Evolutionary conservation across 30 jellyfish, hydroid and myxozoan species (phyloP).

Genomic region (Aurelia aurita complex sp. Pacific): DNA sequence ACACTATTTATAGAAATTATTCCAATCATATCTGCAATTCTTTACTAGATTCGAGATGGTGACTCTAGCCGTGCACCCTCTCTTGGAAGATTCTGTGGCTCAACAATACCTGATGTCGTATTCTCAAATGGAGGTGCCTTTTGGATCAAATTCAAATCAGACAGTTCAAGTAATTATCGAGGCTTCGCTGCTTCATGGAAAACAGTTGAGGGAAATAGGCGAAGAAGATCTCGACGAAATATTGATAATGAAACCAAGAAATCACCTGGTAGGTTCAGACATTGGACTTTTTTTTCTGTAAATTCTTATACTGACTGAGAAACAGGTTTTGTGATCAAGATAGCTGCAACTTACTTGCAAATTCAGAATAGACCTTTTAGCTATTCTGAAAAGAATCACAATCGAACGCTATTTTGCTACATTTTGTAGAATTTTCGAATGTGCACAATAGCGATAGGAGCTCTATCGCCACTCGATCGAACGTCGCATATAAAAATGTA

Average conservation of each 20-base stretch:
- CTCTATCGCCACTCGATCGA: too few species aligned
- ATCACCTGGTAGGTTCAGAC: slow-evolving; percentile 18
- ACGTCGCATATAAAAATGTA: too few species aligned
- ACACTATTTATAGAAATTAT: too few species aligned
- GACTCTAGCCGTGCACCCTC: slow-evolving; percentile 39
- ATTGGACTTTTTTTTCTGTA: background rate
- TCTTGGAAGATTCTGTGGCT: slow-evolving; percentile 78
- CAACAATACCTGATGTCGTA: slow-evolving; percentile 24
- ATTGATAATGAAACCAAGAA: background rate
- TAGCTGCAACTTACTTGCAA: too few species aligned
- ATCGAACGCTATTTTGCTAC: too few species aligned
- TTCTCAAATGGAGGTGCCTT: slow-evolving; percentile 41
- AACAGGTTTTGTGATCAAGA: too few species aligned
- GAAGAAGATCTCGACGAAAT: slow-evolving; percentile 7
- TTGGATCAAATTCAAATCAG: slow-evolving; percentile 72
- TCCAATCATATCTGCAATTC: too few species aligned
- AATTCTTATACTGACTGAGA: background rate
- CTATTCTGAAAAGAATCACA: too few species aligned
- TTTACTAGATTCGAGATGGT: slow-evolving; percentile 56
- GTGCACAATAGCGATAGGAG: too few species aligned
- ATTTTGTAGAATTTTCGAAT: too few species aligned
- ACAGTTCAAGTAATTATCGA: slow-evolving; percentile 44
- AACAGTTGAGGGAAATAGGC: slow-evolving; percentile 5
- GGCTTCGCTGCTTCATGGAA: slow-evolving; percentile 81
- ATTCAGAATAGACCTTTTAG: too few species aligned